Base-by-base conservation (phyloP, 2,113 vertebrate species). In the Cyanistes caeruleus region DNA sequence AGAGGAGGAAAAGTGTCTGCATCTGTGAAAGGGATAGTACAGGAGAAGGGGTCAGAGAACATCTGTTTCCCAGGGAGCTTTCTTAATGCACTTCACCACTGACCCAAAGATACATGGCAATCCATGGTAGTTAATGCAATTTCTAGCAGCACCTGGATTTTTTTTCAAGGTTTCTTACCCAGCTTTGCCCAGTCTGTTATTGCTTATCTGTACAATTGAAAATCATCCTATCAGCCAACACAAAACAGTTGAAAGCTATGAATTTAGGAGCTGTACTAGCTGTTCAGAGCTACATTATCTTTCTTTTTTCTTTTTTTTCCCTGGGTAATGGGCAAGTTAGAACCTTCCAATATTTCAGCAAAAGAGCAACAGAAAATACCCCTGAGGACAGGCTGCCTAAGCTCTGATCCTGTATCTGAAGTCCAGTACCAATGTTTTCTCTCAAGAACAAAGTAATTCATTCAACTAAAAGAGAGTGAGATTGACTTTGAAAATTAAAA, bases 401-500 rank as follows among this genome's bases (percentile, higher is more conserved):
- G 60, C 41, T 93, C 75, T 84, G 90, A 92, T 93, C 41, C 82
- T 86, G 43, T 78, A 81, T 94, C 85, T 90, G 72, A 94, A 88
- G 90, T 93, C 92, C 88, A 84, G 92, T 72, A 94, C 67, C 85
- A 86, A 2, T 94, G 90, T 76, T 92, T 91, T 90, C 91, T 76
- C 73, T 84, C 60, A 75, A 87, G 83, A 94, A 95, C 93, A 91
- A 92, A 81, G 73, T 94, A 90, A 95, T 96, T 87, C 80, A 59
- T 97, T 94, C 90, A 65, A 64, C 69, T 96, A 84, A 95, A 93
- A 92, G 76, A 86, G 86, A 92, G 76, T 60, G 85, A 92, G 73
- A 56, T 96, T 94, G 92, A 96, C 95, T 97, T 86, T 87, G 90
- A 92, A 95, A 96, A 95, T 96, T 94, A 94, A 96, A 96, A 97